Percentiles rank a stretch among this genome's conserved stretches.
Evolutionary conservation across 2,113 vertebrate species (phyloP).

Genomic region (Upupa epops): DNA sequence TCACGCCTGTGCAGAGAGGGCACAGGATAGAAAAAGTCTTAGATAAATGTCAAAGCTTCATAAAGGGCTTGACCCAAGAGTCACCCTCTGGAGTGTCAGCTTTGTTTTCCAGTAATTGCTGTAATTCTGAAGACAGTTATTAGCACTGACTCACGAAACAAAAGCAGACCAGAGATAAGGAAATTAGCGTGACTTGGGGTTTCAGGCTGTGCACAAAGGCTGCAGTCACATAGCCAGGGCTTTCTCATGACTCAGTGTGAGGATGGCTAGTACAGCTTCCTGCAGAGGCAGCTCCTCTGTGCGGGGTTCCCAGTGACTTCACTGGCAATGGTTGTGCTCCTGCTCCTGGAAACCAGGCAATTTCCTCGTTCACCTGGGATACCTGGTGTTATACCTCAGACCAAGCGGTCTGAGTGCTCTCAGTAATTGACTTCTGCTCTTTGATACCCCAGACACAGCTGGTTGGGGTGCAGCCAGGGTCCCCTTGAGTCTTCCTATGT

Average conservation of each 20-base stretch:
- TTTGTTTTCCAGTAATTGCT: slow-evolving; percentile 15
- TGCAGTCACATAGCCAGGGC: not conserved
- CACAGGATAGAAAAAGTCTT: not conserved
- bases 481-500: not conserved
- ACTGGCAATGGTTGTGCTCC: not conserved
- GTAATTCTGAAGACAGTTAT: not conserved
- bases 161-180: not conserved
- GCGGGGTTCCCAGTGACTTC: not conserved
- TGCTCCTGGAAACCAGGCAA: not conserved
- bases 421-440: not conserved
- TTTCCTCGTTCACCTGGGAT: not conserved
- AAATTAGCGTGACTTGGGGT: not conserved
- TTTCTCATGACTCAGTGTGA: not conserved
- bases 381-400: not conserved
- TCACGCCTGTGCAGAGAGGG: not conserved
- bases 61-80: slow-evolving; percentile 13
- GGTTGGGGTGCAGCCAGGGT: fast-evolving
- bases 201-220: not conserved
- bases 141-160: not conserved
- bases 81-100: not conserved
- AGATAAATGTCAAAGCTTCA: not conserved
- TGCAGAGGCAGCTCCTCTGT: not conserved
- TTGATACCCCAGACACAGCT: fast-evolving
- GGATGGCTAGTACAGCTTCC: not conserved
- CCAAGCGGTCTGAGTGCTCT: not conserved